Conservation (phyloP, 2,888 invertebrate genomes). For the Pyrrhia umbra region DNA sequence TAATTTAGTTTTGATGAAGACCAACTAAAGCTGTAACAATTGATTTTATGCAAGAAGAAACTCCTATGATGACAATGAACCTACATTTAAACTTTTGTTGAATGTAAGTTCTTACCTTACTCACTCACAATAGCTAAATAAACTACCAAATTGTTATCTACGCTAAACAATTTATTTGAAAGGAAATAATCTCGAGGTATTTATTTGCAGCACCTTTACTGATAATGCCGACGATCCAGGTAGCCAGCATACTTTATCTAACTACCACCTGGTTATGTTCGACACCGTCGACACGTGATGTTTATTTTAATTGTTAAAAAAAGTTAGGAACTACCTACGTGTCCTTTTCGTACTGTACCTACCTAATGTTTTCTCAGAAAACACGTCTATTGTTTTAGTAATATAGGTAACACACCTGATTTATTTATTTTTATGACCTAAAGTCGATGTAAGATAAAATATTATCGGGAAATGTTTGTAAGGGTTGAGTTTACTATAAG, state of each 20-base stretch:
- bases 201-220: constrained; percentile 34
- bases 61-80: not conserved
- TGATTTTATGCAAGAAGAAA: not conserved
- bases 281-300: constrained; percentile 1
- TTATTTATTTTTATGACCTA: too few relatives aligned
- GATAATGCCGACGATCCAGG: constrained; percentile 36
- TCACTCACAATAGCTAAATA: constrained; percentile 24
- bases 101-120: not conserved
- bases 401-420: too few relatives aligned
- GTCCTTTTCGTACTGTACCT: too few relatives aligned
- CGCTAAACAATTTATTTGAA: constrained; percentile 38
- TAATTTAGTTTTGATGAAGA: not conserved
- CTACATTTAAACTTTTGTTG: too few relatives aligned
- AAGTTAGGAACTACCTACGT: too few relatives aligned
- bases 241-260: constrained; percentile 18
- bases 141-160: constrained; percentile 30
- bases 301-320: too few relatives aligned
- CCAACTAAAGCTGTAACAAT: not conserved
- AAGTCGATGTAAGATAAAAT: too few relatives aligned
- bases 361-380: too few relatives aligned
- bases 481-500: too few relatives aligned
- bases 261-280: constrained; percentile 36
- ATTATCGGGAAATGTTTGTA: too few relatives aligned
- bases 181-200: constrained; percentile 29
- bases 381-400: too few relatives aligned